These are phyloP conservation scores for Lutraria rhynchaena DNA, from an alignment of 1,140 invertebrate species.

Conservation along the genomic window DNA sequence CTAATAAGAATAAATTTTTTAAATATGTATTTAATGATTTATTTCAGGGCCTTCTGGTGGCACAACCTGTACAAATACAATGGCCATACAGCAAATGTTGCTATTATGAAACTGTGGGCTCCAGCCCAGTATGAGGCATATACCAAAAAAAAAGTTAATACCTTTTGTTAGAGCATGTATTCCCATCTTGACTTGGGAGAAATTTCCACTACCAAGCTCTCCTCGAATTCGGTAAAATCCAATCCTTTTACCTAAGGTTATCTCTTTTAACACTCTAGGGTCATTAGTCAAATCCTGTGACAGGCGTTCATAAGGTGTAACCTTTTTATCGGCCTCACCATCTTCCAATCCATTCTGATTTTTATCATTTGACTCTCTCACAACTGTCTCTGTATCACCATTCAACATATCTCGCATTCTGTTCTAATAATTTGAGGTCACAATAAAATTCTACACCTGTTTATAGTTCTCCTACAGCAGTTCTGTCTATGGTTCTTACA, in stretches of 20 bases:
- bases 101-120: too few relatives aligned
- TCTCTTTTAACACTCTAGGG: constrained; percentile 85
- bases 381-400: background rate
- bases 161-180: constrained; percentile 92
- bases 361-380: background rate
- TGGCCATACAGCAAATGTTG: too few relatives aligned
- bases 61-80: too few relatives aligned
- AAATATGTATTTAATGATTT: too few relatives aligned
- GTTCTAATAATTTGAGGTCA: too few relatives aligned
- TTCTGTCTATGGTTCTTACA: too few relatives aligned
- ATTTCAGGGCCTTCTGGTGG: too few relatives aligned
- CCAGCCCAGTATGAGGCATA: too few relatives aligned
- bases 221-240: constrained; percentile 88
- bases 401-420: constrained; percentile 38
- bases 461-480: too few relatives aligned
- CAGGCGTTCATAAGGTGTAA: constrained; percentile 75
- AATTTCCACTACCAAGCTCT: constrained; percentile 92
- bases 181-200: constrained; percentile 94
- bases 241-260: constrained; percentile 86
- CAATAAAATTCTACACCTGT: too few relatives aligned
- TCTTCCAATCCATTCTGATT: constrained; percentile 41
- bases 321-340: constrained; percentile 39
- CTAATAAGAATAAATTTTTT: too few relatives aligned
- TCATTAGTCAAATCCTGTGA: constrained; percentile 80
- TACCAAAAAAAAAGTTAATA: constrained; percentile 80